Evolutionary conservation across 2,888 invertebrate genomes (phyloP), one percentile per base, ranked within the genome.

Genomic region (Serripes groenlandicus): DNA sequence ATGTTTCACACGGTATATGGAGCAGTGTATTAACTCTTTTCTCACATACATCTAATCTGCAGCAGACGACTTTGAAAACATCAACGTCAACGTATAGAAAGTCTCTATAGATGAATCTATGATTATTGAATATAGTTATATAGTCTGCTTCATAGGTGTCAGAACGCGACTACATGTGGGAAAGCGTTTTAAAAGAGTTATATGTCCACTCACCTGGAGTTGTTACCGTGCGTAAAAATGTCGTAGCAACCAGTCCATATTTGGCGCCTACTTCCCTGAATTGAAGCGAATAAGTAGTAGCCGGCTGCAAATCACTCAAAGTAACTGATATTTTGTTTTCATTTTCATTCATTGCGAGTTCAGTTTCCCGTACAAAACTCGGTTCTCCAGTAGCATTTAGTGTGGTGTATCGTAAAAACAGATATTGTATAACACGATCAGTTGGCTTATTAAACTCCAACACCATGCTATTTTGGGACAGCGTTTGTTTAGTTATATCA

Each of bases 361-460:
- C 21, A 32, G 34, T 34, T 1, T 34, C 34, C 3, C 62, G 62
- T n/a, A 34, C 34, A 30, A 62, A 34, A n/a, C 11, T 34, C 11
- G 34, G 32, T n/a, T 58, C 21, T 28, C 58, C 58, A 23, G 23
- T 23, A n/a, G 32, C 23, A 34, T 62, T 62, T 21, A 34, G 18
- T 1, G 62, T 30, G n/a, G 32, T 34, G 34, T 62, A 62, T 62
- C 32, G 32, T 23, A 62, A 32, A n/a, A 15, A 34, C 23, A 62
- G n/a, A n/a, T 9, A 9, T 34, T n/a, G 34, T 32, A 62, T 28
- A 9, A 34, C 15, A 3, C 62, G 62, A 30, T 62, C 62, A n/a
- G 62, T 62, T n/a, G 62, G 62, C 32, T 34, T 34, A n/a, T 30
- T 32, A n/a, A 62, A 62, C 62, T n/a, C 62, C n/a, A 62, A 62